These are phyloP conservation scores for Orbicella faveolata DNA, from an alignment of 64 coral and sea anemone genomes.

Conservation along the genomic window DNA sequence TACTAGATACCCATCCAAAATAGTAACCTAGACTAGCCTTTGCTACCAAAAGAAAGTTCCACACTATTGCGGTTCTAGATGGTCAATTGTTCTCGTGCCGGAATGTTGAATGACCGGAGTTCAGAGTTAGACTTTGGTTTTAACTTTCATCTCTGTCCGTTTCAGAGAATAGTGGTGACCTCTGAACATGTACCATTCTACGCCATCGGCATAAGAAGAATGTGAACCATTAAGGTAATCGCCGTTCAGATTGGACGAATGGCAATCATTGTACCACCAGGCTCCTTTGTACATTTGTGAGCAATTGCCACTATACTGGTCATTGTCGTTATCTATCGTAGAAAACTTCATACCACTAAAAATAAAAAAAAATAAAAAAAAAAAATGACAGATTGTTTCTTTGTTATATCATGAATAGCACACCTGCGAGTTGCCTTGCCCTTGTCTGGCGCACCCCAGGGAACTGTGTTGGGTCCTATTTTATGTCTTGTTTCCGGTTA, in stretches of 20 bases:
- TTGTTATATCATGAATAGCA: no score
- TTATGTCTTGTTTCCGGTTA: no score
- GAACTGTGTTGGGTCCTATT: no score
- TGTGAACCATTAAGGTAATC: not conserved
- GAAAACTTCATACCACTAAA: not conserved
- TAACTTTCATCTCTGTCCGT: not conserved
- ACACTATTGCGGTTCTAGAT: no score
- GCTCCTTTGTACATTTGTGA: slow-evolving; percentile 15
- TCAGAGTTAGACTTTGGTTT: not conserved
- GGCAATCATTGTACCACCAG: slow-evolving; percentile 53
- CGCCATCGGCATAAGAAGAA: not conserved
- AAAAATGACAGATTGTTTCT: not conserved
- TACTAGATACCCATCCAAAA: no score
- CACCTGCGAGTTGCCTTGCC: no score
- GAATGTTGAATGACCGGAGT: not conserved
- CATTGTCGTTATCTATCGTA: slow-evolving; percentile 39
- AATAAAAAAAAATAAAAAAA: not conserved
- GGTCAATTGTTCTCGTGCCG: not conserved
- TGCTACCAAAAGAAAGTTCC: no score
- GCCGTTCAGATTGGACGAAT: slow-evolving; percentile 46
- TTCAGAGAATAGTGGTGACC: not conserved
- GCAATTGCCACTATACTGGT: not conserved
- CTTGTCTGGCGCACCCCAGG: no score
- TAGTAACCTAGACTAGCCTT: no score
- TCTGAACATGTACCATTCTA: not conserved